These are phyloP conservation scores for Apeltes quadracus DNA, from an alignment of 2,113 vertebrate species.

Conservation along the genomic window DNA sequence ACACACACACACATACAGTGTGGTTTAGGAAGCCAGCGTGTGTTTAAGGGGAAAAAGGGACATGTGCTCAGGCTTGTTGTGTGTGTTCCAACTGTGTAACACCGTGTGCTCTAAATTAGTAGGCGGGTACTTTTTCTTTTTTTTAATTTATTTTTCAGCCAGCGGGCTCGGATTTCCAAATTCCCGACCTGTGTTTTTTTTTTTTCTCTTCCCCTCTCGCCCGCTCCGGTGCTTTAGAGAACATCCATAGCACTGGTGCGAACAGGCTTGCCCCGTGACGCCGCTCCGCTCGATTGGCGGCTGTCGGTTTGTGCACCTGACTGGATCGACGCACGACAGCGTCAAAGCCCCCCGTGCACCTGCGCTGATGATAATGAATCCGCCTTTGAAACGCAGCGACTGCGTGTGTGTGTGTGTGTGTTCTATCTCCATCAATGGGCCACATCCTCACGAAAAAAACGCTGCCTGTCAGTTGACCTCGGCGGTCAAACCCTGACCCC, in stretches of 20 bases:
- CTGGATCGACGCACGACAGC: background rate
- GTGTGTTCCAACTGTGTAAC: slow-evolving; percentile 30
- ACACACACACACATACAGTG: too few species aligned
- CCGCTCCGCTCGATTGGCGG: background rate
- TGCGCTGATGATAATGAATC: background rate
- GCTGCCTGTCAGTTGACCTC: slow-evolving; percentile 34
- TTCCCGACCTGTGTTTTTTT: too few species aligned
- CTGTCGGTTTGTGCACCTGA: background rate
- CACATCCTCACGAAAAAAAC: background rate
- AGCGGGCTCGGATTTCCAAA: slow-evolving; percentile 63
- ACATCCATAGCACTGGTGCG: too few species aligned
- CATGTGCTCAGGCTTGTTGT: slow-evolving; percentile 23
- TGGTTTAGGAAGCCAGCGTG: slow-evolving; percentile 31
- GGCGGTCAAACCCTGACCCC: slow-evolving; percentile 44
- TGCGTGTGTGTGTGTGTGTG: too few species aligned
- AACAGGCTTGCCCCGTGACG: slow-evolving; percentile 6
- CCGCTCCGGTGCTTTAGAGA: too few species aligned
- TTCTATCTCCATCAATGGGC: too few species aligned
- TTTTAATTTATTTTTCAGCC: slow-evolving; percentile 38
- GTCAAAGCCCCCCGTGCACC: background rate
- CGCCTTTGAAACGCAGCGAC: too few species aligned
- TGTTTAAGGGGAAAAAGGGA: slow-evolving; percentile 20
- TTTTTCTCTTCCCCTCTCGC: too few species aligned
- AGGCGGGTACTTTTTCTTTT: slow-evolving; percentile 73
- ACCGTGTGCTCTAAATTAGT: slow-evolving; percentile 47